These are phyloP conservation scores for Gonatopus flavifemur DNA, from an alignment of 1,140 invertebrate species.

Conservation along the genomic window DNA sequence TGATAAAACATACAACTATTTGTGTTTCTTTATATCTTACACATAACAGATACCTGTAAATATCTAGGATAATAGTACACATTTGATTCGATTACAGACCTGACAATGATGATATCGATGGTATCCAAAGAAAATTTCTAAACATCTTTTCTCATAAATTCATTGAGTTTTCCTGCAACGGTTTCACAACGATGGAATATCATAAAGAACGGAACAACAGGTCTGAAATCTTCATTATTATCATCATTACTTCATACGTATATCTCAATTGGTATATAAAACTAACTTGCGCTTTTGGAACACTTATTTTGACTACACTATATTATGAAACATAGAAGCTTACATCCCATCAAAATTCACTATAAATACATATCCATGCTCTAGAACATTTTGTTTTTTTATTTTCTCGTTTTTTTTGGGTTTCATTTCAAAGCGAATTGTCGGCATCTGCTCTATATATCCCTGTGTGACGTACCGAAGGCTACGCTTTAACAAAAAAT, in stretches of 20 bases:
- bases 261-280: slow-evolving; percentile 27
- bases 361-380: slow-evolving; percentile 10
- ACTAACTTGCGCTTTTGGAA: slow-evolving; percentile 31
- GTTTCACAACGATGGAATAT: too few relatives aligned
- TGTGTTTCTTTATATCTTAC: slow-evolving; percentile 16
- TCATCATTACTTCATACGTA: slow-evolving; percentile 4
- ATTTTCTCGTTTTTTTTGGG: too few relatives aligned
- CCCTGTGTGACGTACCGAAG: too few relatives aligned
- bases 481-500: too few relatives aligned
- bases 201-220: too few relatives aligned
- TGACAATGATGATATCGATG: too few relatives aligned
- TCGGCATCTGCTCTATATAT: not conserved
- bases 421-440: slow-evolving; percentile 4
- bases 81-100: slow-evolving; percentile 16
- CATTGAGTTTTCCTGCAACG: too few relatives aligned
- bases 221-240: slow-evolving; percentile 2
- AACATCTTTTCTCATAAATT: too few relatives aligned
- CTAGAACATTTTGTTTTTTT: not conserved
- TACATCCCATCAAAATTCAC: slow-evolving; percentile 17
- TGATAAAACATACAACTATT: slow-evolving; percentile 15
- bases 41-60: slow-evolving; percentile 26
- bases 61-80: slow-evolving; percentile 25
- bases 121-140: too few relatives aligned
- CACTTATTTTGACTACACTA: slow-evolving; percentile 31
- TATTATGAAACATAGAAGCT: slow-evolving; percentile 35